Conservation (phyloP, 2,113 vertebrate genomes). For the Pelvicachromis taeniatus region DNA sequence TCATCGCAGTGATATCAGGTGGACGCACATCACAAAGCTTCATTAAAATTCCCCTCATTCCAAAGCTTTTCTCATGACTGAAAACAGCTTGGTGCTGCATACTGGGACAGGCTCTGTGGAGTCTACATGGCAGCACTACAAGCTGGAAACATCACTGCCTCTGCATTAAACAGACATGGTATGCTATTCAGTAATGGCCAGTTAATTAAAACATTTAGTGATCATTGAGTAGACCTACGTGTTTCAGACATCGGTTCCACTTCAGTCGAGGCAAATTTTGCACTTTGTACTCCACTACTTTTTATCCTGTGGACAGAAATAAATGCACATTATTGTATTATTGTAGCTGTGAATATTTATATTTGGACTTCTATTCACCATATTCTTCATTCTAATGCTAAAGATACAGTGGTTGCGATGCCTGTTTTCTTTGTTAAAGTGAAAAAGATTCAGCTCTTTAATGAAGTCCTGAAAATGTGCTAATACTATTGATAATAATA, state of each 20-base stretch:
- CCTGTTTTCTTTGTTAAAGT: neutral
- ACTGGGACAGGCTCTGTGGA: neutral
- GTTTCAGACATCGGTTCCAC: neutral
- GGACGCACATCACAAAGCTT: conserved; percentile 44
- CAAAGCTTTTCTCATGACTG: neutral
- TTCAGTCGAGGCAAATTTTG: neutral
- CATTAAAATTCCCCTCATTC: conserved; percentile 44
- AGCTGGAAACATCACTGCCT: neutral
- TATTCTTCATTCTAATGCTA: neutral
- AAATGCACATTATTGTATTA: neutral
- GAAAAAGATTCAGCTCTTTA: neutral
- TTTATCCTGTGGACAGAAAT: neutral
- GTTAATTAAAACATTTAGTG: neutral
- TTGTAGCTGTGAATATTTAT: neutral
- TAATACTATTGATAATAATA: neutral
- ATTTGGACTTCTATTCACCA: neutral
- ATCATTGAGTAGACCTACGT: neutral
- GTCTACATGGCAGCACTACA: neutral
- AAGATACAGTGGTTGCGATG: neutral
- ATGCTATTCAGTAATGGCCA: neutral
- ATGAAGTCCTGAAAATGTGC: neutral
- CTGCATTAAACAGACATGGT: neutral
- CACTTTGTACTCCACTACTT: neutral
- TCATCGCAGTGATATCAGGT: conserved; percentile 16
- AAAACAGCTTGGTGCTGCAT: neutral